Conservation (phyloP, 2,113 vertebrate species). For the Felis chaus region DNA sequence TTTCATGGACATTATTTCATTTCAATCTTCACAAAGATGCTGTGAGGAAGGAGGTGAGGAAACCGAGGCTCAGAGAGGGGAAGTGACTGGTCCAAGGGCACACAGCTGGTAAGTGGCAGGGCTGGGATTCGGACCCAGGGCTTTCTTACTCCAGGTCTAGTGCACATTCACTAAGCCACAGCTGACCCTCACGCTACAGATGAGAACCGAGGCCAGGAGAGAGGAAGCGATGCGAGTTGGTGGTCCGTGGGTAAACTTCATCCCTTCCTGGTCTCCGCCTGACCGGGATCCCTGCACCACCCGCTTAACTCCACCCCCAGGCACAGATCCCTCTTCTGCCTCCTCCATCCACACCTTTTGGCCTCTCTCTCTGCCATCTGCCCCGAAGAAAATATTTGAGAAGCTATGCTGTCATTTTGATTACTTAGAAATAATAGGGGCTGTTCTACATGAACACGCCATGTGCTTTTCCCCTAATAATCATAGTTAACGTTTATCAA, state of each 20-base stretch:
- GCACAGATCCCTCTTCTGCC: not conserved
- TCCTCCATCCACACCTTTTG: not conserved
- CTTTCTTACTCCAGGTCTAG: slow-evolving; percentile 57
- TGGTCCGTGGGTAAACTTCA: not conserved
- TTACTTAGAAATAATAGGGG: not conserved
- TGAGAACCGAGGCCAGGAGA: not conserved
- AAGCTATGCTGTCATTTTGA: not conserved
- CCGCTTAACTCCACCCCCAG: not conserved
- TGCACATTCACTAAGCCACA: not conserved
- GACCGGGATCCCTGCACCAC: not conserved
- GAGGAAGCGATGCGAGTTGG: not conserved
- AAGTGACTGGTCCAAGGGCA: slow-evolving; percentile 72
- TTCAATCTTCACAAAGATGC: slow-evolving; percentile 79
- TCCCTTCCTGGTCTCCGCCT: not conserved
- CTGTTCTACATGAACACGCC: not conserved
- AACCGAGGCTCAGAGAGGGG: slow-evolving; percentile 75
- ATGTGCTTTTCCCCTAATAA: not conserved
- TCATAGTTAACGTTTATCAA: not conserved
- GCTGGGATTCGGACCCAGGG: slow-evolving; percentile 64
- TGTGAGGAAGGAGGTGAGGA: slow-evolving; percentile 77
- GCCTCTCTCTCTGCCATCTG: not conserved
- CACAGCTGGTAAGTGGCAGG: slow-evolving; percentile 74
- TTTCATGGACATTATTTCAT: slow-evolving; percentile 74
- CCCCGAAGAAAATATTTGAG: not conserved
- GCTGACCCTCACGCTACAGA: not conserved